Base-by-base conservation (phyloP, 2,888 invertebrate genomes). In the Chirona hameri region DNA sequence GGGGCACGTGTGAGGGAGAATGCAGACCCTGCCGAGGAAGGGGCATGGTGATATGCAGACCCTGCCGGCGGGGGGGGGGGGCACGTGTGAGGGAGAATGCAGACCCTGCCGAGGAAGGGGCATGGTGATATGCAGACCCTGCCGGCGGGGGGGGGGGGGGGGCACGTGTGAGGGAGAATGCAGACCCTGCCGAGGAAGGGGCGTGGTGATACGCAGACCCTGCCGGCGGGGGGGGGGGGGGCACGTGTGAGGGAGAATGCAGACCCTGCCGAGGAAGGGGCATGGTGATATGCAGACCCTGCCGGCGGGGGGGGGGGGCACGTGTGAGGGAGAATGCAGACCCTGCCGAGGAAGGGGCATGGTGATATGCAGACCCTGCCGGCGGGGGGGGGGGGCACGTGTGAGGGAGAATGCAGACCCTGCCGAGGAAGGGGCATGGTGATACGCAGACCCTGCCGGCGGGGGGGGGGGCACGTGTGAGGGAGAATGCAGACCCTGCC, bases 41-140 rank as follows among this genome's bases (percentile, higher is more conserved):
- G n/a, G n/a, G 88, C 90, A 91, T 91, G 0, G 89, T 90, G 3
- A 91, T 87, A 84, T 87, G 89, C 69, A 91, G 85, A 5, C 87
- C 88, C 89, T 90, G 84, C 52, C 15, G 52, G 52, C 52, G 52
- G 12, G 52, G 18, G 52, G n/a, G n/a, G n/a, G n/a, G n/a, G 1
- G 10, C 52, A 52, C 15, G 52, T 52, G 15, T 1, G 39, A 7
- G 39, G 39, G 39, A 39, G 39, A 39, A 84, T 65, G 39, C 84
- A 82, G 81, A 69, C n/a, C 60, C 9, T n/a, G 60, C 21, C n/a
- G n/a, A n/a, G n/a, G n/a, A n/a, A n/a, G n/a, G n/a, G n/a, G 88
- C 90, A 91, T 91, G 0, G 89, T 90, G 3, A 91, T 87, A 84
- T 87, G 89, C 69, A 91, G 85, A 5, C 87, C 88, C 89, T 90